These are phyloP conservation scores for Oxycera nigricornis DNA, from an alignment of 2,888 invertebrate species.

Conservation along the genomic window DNA sequence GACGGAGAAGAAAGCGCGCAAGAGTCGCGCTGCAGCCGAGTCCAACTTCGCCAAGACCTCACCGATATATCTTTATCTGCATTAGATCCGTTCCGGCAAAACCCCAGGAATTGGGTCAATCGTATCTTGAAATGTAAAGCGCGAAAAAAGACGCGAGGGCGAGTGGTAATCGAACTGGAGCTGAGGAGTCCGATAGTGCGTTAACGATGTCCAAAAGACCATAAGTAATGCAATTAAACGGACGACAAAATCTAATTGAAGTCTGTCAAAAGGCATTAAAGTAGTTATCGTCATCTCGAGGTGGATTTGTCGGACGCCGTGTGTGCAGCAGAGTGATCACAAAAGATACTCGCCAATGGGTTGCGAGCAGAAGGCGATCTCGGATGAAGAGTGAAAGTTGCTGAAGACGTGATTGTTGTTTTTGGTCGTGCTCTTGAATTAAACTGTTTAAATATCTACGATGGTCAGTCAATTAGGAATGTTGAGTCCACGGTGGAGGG, in stretches of 20 bases:
- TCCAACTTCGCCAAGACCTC: background rate
- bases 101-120: slow-evolving; percentile 31
- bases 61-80: background rate
- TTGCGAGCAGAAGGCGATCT: background rate
- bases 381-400: slow-evolving; percentile 10
- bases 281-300: slow-evolving; percentile 38
- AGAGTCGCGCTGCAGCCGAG: background rate
- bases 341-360: background rate
- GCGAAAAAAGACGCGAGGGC: background rate
- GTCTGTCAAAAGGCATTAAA: slow-evolving; percentile 45
- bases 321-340: background rate
- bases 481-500: too few species aligned
- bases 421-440: background rate
- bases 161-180: background rate
- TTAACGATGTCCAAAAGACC: slow-evolving; percentile 39
- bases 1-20: background rate
- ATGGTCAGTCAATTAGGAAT: too few species aligned
- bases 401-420: background rate
- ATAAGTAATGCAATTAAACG: slow-evolving; percentile 47
- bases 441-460: too few species aligned
- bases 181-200: background rate
- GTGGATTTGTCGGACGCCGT: background rate
- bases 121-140: background rate
- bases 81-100: background rate
- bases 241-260: slow-evolving; percentile 45